These are phyloP conservation scores for Latrodectus geometricus DNA, from an alignment of 1,140 invertebrate species.

Conservation along the genomic window DNA sequence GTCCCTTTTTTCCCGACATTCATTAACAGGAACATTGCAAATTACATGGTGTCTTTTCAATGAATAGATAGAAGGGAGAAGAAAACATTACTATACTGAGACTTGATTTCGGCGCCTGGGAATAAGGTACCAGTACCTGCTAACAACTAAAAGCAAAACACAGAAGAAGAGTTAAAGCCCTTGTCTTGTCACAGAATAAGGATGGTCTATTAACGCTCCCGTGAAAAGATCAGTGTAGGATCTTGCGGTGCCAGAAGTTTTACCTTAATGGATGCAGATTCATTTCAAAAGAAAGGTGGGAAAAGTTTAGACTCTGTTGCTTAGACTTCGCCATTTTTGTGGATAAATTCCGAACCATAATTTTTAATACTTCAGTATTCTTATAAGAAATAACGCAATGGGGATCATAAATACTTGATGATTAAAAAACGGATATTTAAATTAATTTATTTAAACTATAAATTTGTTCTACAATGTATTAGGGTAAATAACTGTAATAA, in stretches of 20 bases:
- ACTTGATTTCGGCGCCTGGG: not conserved
- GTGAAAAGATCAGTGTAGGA: not conserved
- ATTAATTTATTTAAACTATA: too few species aligned
- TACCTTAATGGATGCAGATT: not conserved
- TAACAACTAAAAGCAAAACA: not conserved
- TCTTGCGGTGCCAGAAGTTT: not conserved
- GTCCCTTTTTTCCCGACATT: constrained; percentile 2
- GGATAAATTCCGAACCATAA: too few species aligned
- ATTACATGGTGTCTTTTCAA: constrained; percentile 18
- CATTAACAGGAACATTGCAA: constrained; percentile 30
- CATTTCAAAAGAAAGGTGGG: not conserved
- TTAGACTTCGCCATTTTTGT: not conserved
- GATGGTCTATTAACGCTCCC: not conserved
- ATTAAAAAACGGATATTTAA: too few species aligned
- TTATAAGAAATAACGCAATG: too few species aligned
- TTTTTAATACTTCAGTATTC: too few species aligned
- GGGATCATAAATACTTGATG: too few species aligned
- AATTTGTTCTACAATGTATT: too few species aligned
- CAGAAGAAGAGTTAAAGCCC: not conserved
- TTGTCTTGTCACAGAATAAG: not conserved
- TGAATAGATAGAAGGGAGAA: not conserved
- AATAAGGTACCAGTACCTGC: not conserved
- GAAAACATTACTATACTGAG: not conserved
- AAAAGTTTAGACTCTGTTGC: not conserved
- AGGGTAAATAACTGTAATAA: too few species aligned